Evolutionary conservation across 2,113 vertebrate genomes (phyloP), one percentile per base, ranked within the genome.

Genomic region (Conger conger): DNA sequence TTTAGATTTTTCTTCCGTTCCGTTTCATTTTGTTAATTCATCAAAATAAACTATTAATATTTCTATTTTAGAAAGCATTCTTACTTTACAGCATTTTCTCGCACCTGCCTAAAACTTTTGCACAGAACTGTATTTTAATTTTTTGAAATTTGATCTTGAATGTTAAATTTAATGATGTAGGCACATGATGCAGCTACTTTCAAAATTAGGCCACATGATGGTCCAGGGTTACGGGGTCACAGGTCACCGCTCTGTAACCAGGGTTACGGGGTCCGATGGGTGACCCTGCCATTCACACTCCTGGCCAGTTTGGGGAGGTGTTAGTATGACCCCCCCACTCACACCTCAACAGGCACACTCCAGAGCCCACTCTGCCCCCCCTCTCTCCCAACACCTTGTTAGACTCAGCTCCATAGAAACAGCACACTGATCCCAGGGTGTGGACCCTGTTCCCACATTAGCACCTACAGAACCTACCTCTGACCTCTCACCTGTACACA

Each of bases 271-370:
- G 27, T 30, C 38, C 63, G 0, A 33, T 33, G 84, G 35, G 73
- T 77, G 73, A 78, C 73, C 73, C 13, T 6, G 9, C 68, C 15
- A 40, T 76, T 42, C 68, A 30, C 79, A 38, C 76, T 57, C 85
- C 76, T 54, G 83, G 53, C 45, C 17, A 73, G 82, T 73, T 37
- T 83, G 60, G 53, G 16, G 68, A 83, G 60, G n/a, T 20, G 36
- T 78, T 78, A 9, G 57, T 36, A 33, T 57, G 82, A 73, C 13
- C 38, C n/a, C 45, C 50, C 33, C 9, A 50, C 78, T 54, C 82
- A 68, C 80, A 80, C 68, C 86, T 80, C n/a, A 82, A 82, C 18
- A 63, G 38, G 82, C 81, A 79, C 87, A 81, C 80, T 42, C 36
- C 79, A 40, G 85, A 76, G 2, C 40, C 80, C 63, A 82, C 60